Evolutionary conservation across 53 echinoderm and acorn worm species (phyloP).

Genomic region (Paelopatides confundens): DNA sequence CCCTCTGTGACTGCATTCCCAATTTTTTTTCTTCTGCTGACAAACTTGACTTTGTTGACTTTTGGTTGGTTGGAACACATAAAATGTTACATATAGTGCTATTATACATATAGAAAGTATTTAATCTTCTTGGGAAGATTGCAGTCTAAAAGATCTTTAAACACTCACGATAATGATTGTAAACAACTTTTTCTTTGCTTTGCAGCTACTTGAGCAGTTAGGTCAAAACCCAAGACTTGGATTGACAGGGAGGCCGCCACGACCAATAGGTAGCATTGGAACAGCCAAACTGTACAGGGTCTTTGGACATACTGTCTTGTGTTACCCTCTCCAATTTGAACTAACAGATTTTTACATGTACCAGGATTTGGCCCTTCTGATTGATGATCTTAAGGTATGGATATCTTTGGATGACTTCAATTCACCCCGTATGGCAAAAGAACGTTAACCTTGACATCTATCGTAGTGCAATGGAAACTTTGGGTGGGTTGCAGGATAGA

Average conservation of each 20-base stretch:
- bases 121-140: no score
- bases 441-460: neutral
- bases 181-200: neutral
- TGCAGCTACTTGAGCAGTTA: conserved; percentile 76
- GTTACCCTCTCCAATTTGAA: conserved; percentile 97
- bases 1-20: no score
- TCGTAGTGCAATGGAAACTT: no score
- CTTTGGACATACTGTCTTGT: conserved; percentile 89
- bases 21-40: no score
- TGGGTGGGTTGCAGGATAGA: no score
- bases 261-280: conserved; percentile 93
- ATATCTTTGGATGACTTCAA: neutral
- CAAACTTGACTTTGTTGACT: no score
- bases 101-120: no score
- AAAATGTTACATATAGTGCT: no score
- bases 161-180: no score
- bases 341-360: conserved; percentile 98
- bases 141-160: no score
- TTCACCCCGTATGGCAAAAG: neutral
- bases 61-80: no score
- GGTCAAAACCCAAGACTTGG: conserved; percentile 89
- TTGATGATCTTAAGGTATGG: conserved; percentile 94
- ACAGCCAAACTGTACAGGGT: conserved; percentile 93
- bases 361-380: conserved; percentile 82
- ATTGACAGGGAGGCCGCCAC: conserved; percentile 82